Evolutionary conservation across 2,888 invertebrate genomes (phyloP), one percentile per base, ranked within the genome.

Genomic region (Xylota sylvarum): DNA sequence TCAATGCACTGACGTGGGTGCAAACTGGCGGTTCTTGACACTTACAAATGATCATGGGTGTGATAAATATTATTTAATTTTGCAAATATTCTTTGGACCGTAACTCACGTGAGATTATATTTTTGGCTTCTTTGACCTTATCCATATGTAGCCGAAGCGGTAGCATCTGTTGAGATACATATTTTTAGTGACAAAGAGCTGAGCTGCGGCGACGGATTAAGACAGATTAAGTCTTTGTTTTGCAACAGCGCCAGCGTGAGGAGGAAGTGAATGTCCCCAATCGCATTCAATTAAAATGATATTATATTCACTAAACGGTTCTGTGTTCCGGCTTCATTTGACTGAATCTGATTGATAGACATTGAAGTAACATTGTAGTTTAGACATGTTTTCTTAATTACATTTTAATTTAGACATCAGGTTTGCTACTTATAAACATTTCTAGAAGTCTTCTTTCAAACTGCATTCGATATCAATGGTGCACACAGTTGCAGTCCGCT

Each of bases 1-100:
- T 76, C 76, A 76, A 65, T 76, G 76, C 35, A 37, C 65, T 48
- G 30, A 43, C 30, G 69, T 43, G 30, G 27, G n/a, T 32, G 30
- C 46, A 30, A 46, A n/a, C 10, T 56, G 17, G 1, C 10, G 56
- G 19, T 5, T 58, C 35, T 58, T 37, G 35, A 17, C 35, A 56
- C 56, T 46, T 27, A 17, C 46, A n/a, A 27, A 43, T 30, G 43
- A 46, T 43, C 6, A 43, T 12, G 30, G 27, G 46, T 46, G 14
- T 14, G 30, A 30, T 46, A 27, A 30, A 27, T 32, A 10, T 64
- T 46, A 64, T 64, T 64, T 48, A 30, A 27, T 64, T 64, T 64
- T 32, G 43, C 2, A 5, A 27, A 19, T 12, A 48, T 27, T 43
- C 14, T 30, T 27, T 64, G 7, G 27, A 43, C 35, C 64, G 64